Evolutionary conservation across 2,113 vertebrate species (phyloP).

Genomic region (Sylvicapra grimmia): DNA sequence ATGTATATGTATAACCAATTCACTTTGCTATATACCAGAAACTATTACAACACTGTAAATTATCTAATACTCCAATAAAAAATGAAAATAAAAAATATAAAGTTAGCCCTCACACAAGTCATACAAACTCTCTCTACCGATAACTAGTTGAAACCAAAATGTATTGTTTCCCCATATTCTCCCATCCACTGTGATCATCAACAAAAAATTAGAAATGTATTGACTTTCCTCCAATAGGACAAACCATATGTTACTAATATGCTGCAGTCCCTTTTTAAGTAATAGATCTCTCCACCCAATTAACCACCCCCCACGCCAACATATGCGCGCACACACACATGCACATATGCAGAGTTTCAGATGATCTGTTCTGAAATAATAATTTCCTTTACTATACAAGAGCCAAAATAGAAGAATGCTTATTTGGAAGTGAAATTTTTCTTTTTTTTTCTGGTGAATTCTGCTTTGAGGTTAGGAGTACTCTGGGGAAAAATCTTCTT

Average conservation of each 20-base stretch:
- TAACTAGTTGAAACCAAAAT: constrained; percentile 9
- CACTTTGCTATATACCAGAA: background rate
- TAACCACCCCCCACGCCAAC: background rate
- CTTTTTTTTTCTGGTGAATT: background rate
- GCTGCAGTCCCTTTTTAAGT: background rate
- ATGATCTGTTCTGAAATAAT: background rate
- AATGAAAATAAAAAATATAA: background rate
- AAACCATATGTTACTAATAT: constrained; percentile 29
- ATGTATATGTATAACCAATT: background rate
- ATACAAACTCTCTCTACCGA: background rate
- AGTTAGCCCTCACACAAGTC: background rate
- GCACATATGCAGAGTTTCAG: background rate
- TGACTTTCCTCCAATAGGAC: constrained; percentile 4
- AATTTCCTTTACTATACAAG: background rate
- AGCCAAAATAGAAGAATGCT: constrained; percentile 11
- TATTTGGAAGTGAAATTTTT: background rate
- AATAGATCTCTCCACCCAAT: background rate
- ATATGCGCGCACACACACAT: background rate
- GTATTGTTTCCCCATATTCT: background rate
- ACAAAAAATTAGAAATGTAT: constrained; percentile 19
- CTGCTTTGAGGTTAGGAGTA: background rate
- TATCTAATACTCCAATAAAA: background rate
- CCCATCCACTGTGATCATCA: constrained; percentile 28
- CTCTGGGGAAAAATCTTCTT: background rate
- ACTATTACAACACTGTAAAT: background rate